A percentile compares a stretch with the other conserved stretches of the same genome.
Conservation (phyloP, 2,888 invertebrate genomes). For the Prosapia bicincta region DNA sequence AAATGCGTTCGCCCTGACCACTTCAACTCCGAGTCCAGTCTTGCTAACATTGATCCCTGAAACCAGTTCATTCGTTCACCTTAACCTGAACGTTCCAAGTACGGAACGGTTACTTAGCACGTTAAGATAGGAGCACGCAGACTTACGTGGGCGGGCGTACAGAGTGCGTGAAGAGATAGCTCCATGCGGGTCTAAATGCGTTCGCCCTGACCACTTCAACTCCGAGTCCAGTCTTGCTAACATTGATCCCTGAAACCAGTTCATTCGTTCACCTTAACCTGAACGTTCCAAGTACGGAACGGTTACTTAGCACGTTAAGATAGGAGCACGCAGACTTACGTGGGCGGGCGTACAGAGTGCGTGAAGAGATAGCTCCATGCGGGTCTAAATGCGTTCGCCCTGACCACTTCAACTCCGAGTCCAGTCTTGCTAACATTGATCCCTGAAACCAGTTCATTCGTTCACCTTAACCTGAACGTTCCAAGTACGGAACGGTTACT, state of each 20-base stretch:
- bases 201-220: too few species aligned
- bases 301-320: neutral
- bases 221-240: neutral
- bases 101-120: too few species aligned
- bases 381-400: too few species aligned
- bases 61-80: neutral
- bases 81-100: neutral
- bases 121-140: neutral
- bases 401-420: too few species aligned
- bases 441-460: neutral
- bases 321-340: neutral
- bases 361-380: too few species aligned
- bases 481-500: too few species aligned
- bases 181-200: too few species aligned
- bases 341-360: too few species aligned
- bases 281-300: neutral
- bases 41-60: neutral
- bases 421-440: neutral
- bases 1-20: too few species aligned
- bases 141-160: too few species aligned
- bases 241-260: neutral
- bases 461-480: neutral
- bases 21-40: neutral
- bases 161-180: too few species aligned
- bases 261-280: neutral